Base-by-base conservation (phyloP, 2,113 vertebrate species). In the Clarias gariepinus region DNA sequence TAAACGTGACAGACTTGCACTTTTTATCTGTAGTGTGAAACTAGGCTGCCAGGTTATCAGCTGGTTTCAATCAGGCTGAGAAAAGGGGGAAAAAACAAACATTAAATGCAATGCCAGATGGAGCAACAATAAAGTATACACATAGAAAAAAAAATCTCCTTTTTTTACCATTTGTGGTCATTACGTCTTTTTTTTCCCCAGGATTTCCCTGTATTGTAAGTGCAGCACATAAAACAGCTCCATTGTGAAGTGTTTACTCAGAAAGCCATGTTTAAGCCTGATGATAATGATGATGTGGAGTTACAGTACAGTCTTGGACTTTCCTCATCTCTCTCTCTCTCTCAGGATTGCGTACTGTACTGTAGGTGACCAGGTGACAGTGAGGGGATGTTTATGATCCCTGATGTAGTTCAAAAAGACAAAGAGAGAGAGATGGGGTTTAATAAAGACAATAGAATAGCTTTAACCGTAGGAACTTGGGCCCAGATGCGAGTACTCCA, bases 351-450 rank as follows among this genome's bases (percentile, higher is more conserved):
- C 91, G 61, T 9, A 36, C 33, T 36, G 61, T 9, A 36, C 33
- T 36, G 1, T 36, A 91, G 85, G 90, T 90, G 92, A 87, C 90
- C 53, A 81, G 85, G 89, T 92, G 81, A 93, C 85, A 82, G 71
- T 93, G 91, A 95, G 74, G 90, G 18, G 23, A 86, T n/a, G n/a
- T n/a, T 88, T 88, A 92, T 85, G 80, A 89, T 84, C 82, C 19
- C 86, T 78, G 23, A 30, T 7, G 83, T 80, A 74, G 81, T 28
- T 74, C 33, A 71, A 80, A 61, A 16, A 28, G 71, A 85, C 61
- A 57, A 82, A n/a, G n/a, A 77, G 33, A 28, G 16, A 55, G 6
- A 55, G 25, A 19, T 6, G 4, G n/a, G 77, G 41, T 53, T 2
- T 19, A 3, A 83, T 0, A 63, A 30, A 13, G 30, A 68, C 15